Evolutionary conservation across 92 coral and sea anemone species (phyloP).

Genomic region (Anthopleura xanthogrammica): DNA sequence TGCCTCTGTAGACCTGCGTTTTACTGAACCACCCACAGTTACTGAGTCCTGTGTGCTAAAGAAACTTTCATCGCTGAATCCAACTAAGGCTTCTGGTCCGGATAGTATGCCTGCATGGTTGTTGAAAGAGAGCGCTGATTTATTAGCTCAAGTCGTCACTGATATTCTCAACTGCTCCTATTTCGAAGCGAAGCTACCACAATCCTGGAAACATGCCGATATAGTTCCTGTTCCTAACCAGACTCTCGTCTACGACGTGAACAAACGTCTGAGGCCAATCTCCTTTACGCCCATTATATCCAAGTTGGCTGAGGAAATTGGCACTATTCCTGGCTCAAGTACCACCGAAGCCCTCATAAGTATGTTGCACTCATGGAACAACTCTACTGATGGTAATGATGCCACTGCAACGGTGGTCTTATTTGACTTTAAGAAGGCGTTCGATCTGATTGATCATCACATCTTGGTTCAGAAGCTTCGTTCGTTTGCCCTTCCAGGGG

Average conservation of each 20-base stretch:
- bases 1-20: not conserved
- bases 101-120: constrained; percentile 27
- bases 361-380: no score
- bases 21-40: constrained; percentile 5
- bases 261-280: constrained; percentile 22
- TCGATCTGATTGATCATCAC: no score
- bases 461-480: no score
- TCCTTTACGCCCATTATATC: constrained; percentile 32
- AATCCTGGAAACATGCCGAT: constrained; percentile 28
- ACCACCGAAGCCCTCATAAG: no score
- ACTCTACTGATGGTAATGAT: no score
- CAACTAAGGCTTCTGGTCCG: constrained; percentile 26
- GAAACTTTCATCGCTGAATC: constrained; percentile 26
- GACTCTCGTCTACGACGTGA: constrained; percentile 16
- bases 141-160: constrained; percentile 24
- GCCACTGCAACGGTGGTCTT: no score
- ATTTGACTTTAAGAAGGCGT: no score
- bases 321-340: no score
- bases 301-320: constrained; percentile 32
- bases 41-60: constrained; percentile 14
- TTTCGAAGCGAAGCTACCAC: constrained; percentile 5
- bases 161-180: constrained; percentile 23
- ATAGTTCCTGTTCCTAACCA: constrained; percentile 26
- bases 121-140: constrained; percentile 32
- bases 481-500: no score